A percentile compares a stretch with the other conserved stretches of the same genome.
Evolutionary conservation across 1,140 invertebrate genomes (phyloP).

Genomic region (Bradynema listronoti): DNA sequence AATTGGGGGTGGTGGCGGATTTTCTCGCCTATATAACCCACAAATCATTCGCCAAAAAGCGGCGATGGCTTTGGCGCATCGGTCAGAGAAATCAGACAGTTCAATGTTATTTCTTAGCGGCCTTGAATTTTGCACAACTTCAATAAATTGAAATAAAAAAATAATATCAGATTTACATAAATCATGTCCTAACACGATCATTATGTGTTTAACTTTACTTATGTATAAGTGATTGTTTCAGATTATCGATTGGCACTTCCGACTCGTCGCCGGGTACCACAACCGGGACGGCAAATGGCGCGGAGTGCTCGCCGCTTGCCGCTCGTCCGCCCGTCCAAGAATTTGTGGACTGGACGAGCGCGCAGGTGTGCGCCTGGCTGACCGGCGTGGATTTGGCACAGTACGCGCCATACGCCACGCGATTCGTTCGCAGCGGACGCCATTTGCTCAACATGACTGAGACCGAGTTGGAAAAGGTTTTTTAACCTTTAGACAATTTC

Average conservation of each 20-base stretch:
- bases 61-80: too few species aligned
- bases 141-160: too few species aligned
- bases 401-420: slow-evolving; percentile 72
- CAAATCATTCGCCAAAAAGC: too few species aligned
- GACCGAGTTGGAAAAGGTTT: slow-evolving; percentile 77
- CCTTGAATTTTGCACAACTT: slow-evolving; percentile 65
- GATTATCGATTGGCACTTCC: too few species aligned
- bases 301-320: slow-evolving; percentile 16
- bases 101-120: slow-evolving; percentile 15
- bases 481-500: too few species aligned
- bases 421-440: slow-evolving; percentile 73
- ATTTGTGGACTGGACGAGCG: slow-evolving; percentile 70
- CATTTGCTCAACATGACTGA: slow-evolving; percentile 73
- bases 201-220: too few species aligned
- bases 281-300: slow-evolving; percentile 12
- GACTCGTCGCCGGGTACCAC: slow-evolving; percentile 42
- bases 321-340: slow-evolving; percentile 55
- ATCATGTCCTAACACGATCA: too few species aligned
- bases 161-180: too few species aligned
- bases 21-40: too few species aligned
- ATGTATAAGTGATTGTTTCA: too few species aligned
- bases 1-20: too few species aligned
- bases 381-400: slow-evolving; percentile 75
- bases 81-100: too few species aligned
- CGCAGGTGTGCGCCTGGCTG: slow-evolving; percentile 80